Percentiles rank a stretch among this genome's conserved stretches.
Evolutionary conservation across 37 sponge, comb jelly and placozoan species (phyloP).

Genomic region (Beroe forskalii): DNA sequence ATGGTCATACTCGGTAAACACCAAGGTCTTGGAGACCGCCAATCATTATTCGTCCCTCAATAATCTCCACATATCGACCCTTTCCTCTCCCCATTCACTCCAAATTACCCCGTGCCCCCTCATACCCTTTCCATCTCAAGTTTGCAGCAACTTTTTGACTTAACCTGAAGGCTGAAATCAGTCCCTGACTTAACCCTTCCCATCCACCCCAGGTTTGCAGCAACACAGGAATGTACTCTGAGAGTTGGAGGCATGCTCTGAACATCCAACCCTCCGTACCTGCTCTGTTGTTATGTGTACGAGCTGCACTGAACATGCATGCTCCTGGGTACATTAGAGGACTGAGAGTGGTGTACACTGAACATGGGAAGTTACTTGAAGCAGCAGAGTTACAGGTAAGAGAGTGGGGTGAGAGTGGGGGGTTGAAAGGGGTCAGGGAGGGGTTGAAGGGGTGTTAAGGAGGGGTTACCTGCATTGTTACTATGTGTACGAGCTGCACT

Average conservation of each 20-base stretch:
- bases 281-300: background rate
- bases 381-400: slow-evolving; percentile 39
- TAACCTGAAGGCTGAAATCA: no score
- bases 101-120: no score
- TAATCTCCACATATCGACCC: no score
- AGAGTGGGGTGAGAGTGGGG: background rate
- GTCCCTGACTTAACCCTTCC: no score
- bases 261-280: slow-evolving; percentile 1
- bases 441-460: no score
- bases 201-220: slow-evolving; percentile 2
- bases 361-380: background rate
- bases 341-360: background rate
- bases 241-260: slow-evolving; percentile 13
- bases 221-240: background rate
- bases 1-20: no score
- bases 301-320: slow-evolving; percentile 28
- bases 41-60: no score
- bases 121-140: no score
- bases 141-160: no score
- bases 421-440: no score
- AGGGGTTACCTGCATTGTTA: background rate
- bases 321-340: slow-evolving; percentile 12
- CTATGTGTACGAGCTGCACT: slow-evolving; percentile 16
- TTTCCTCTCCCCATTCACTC: no score
- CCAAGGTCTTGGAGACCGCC: no score